Conservation (phyloP, 1,140 invertebrate species). For the Bombus superbus region DNA sequence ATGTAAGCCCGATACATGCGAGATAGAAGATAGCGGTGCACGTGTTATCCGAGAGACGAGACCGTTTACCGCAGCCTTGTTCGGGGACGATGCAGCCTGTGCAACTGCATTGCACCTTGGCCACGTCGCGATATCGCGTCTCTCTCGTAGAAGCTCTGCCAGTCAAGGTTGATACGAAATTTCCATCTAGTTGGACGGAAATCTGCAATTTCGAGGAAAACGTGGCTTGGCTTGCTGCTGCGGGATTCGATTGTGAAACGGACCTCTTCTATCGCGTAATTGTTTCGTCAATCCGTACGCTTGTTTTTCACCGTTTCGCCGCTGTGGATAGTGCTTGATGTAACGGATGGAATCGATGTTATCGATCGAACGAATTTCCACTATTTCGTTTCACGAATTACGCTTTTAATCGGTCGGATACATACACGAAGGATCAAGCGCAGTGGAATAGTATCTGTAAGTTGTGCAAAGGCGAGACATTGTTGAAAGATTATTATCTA, state of each 20-base stretch:
- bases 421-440: too few relatives aligned
- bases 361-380: neutral
- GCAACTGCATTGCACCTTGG: slow-evolving; percentile 36
- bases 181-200: neutral
- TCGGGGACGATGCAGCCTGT: slow-evolving; percentile 20
- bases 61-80: slow-evolving; percentile 52
- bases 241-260: slow-evolving; percentile 4
- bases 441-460: too few relatives aligned
- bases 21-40: slow-evolving; percentile 40
- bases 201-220: slow-evolving; percentile 15
- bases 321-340: too few relatives aligned
- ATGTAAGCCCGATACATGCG: slow-evolving; percentile 49
- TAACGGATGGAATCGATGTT: neutral
- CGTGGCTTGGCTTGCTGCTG: neutral
- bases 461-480: too few relatives aligned
- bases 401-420: too few relatives aligned
- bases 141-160: neutral
- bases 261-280: neutral
- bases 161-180: slow-evolving; percentile 27
- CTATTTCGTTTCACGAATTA: neutral
- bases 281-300: neutral
- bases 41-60: slow-evolving; percentile 51
- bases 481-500: too few relatives aligned
- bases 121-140: neutral
- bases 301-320: neutral